Conservation (phyloP, 1,140 invertebrate species). For the Trichonephila inaurata region DNA sequence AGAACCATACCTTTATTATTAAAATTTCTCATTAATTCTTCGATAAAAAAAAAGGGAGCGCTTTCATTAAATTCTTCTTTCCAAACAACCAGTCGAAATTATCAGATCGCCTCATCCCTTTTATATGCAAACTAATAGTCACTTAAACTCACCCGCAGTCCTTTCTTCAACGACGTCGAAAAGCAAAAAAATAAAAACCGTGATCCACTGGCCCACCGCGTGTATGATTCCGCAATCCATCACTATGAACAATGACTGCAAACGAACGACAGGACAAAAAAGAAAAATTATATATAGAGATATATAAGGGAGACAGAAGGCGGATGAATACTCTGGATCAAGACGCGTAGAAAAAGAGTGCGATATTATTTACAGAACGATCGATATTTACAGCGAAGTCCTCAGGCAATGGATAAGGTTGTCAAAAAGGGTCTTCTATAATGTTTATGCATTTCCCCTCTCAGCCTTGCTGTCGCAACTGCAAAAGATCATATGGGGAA, state of each 20-base stretch:
- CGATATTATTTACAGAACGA: constrained; percentile 69
- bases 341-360: constrained; percentile 70
- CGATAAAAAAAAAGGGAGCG: no score
- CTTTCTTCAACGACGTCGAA: background rate
- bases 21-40: no score
- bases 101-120: background rate
- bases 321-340: constrained; percentile 72
- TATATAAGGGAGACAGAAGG: constrained; percentile 36
- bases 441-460: constrained; percentile 73
- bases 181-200: background rate
- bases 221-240: constrained; percentile 42
- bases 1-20: no score
- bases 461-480: constrained; percentile 46
- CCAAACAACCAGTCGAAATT: background rate
- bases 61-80: background rate
- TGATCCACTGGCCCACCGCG: background rate
- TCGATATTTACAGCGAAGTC: constrained; percentile 64
- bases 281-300: constrained; percentile 7
- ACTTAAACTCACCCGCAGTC: background rate
- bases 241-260: constrained; percentile 46
- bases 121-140: constrained; percentile 38
- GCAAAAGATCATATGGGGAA: constrained; percentile 68
- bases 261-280: constrained; percentile 34
- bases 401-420: constrained; percentile 73
- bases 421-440: constrained; percentile 73